A percentile compares a stretch with the other conserved stretches of the same genome.
These are phyloP conservation scores for Stichodactyla helianthus DNA, from an alignment of 64 coral and sea anemone species.

Conservation along the genomic window DNA sequence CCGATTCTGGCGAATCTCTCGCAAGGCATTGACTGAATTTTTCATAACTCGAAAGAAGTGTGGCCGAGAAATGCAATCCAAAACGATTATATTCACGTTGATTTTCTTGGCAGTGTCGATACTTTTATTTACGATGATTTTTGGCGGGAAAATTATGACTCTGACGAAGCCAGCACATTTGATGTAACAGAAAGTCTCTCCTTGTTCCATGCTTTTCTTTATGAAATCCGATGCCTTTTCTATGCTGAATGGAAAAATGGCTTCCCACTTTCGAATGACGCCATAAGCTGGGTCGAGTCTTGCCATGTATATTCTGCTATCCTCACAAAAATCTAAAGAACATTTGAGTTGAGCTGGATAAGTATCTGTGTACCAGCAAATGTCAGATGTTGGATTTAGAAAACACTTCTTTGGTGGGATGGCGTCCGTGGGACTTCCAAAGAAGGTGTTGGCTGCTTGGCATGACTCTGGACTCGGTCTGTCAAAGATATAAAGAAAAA, in stretches of 20 bases:
- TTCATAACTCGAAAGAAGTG: slow-evolving; percentile 51
- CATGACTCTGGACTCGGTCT: slow-evolving; percentile 3
- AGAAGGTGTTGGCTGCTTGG: slow-evolving; percentile 16
- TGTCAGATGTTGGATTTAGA: background rate
- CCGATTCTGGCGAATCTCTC: background rate
- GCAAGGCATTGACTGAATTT: background rate
- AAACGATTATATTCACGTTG: slow-evolving; percentile 28
- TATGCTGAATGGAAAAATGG: background rate
- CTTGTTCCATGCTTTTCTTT: slow-evolving; percentile 5
- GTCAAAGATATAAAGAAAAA: background rate
- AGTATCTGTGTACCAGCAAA: slow-evolving; percentile 21
- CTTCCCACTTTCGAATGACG: slow-evolving; percentile 2
- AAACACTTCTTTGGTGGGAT: background rate
- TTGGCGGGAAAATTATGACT: slow-evolving; percentile 38
- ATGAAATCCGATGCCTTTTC: background rate
- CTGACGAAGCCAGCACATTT: slow-evolving; percentile 19
- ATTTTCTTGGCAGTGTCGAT: background rate
- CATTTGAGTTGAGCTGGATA: slow-evolving; percentile 5
- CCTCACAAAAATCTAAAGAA: slow-evolving; percentile 11
- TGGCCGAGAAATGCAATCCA: slow-evolving; percentile 43
- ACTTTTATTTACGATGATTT: background rate
- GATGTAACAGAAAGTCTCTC: slow-evolving; percentile 31
- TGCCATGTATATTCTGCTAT: background rate
- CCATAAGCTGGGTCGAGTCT: slow-evolving; percentile 12
- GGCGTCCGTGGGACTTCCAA: background rate